A percentile compares a stretch with the other conserved stretches of the same genome.
Evolutionary conservation across 2,113 vertebrate species (phyloP).

Genomic region (Pteropus alecto): DNA sequence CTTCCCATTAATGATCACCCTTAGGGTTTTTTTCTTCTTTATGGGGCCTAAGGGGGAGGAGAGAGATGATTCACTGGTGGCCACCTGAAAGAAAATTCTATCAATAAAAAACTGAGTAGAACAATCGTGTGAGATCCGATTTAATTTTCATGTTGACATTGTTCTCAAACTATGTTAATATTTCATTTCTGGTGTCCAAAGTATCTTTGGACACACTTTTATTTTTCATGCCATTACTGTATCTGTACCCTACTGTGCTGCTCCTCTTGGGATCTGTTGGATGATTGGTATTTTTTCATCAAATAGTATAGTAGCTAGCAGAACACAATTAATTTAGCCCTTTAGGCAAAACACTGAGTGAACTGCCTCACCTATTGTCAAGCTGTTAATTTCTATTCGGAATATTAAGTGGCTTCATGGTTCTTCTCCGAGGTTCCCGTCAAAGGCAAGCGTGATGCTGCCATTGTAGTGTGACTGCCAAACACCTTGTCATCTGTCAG

Average conservation of each 20-base stretch:
- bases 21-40: background rate
- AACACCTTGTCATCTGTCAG: background rate
- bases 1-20: background rate
- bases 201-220: background rate
- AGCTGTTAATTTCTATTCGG: background rate
- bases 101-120: background rate
- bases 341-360: conserved; percentile 3
- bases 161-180: background rate
- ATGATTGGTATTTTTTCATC: background rate
- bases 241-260: background rate
- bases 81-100: background rate
- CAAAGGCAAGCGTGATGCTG: rapidly evolving
- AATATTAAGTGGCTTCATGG: background rate
- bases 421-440: background rate
- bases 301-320: background rate
- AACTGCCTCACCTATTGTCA: background rate
- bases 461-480: background rate
- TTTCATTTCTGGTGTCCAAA: background rate
- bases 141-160: background rate
- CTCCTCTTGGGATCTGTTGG: background rate
- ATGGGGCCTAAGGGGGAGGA: background rate
- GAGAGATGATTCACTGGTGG: background rate
- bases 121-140: background rate
- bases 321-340: conserved; percentile 10
- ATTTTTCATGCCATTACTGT: background rate